Evolutionary conservation across 1,140 invertebrate genomes (phyloP).

Genomic region (Protaetia brevitarsis): DNA sequence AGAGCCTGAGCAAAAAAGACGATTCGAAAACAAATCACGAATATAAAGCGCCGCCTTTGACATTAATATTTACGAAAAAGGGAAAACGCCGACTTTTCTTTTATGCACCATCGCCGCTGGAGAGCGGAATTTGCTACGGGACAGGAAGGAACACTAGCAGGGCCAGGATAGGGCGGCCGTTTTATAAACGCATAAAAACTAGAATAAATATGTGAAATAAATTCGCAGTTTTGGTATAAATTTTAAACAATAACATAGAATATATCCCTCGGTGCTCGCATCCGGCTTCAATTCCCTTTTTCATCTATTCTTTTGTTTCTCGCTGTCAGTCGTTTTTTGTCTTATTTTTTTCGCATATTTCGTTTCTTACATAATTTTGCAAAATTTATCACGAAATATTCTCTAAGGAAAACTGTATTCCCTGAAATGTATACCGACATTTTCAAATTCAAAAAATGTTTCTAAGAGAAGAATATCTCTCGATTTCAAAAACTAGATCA

Average conservation of each 20-base stretch:
- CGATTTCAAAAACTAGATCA: too few relatives aligned
- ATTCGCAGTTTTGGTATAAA: conserved; percentile 12
- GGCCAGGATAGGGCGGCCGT: neutral
- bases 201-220: conserved; percentile 13
- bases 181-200: conserved; percentile 9
- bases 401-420: conserved; percentile 15
- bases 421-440: too few relatives aligned
- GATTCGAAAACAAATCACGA: neutral
- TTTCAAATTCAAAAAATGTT: too few relatives aligned
- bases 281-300: neutral
- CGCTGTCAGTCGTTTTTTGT: neutral
- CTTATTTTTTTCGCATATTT: neutral
- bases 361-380: neutral
- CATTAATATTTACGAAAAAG: conserved; percentile 14
- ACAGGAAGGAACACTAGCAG: neutral
- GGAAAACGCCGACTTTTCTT: neutral
- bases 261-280: neutral
- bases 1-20: neutral
- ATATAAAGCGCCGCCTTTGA: neutral
- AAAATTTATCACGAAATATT: conserved; percentile 21
- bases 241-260: conserved; percentile 14
- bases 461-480: too few relatives aligned
- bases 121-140: neutral
- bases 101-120: neutral
- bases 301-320: neutral